These are phyloP conservation scores for Eulemur rufifrons DNA, from an alignment of 2,113 vertebrate species.

Conservation along the genomic window DNA sequence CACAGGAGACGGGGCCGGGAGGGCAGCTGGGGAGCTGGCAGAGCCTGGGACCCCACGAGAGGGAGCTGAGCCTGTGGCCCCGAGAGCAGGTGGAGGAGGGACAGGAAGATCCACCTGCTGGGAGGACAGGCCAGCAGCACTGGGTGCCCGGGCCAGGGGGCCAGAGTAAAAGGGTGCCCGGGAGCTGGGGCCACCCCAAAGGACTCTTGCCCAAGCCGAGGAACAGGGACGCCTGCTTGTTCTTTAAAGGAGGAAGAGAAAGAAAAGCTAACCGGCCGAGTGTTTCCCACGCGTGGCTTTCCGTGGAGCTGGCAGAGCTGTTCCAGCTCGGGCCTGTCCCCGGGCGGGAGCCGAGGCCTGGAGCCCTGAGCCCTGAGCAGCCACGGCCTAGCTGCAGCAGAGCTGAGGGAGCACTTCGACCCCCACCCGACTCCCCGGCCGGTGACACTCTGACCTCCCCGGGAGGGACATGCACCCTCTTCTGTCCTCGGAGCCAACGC, in stretches of 20 bases:
- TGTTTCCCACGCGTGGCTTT: neutral
- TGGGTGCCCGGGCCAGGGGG: too few relatives aligned
- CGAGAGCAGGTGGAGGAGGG: accelerated
- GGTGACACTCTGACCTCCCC: accelerated
- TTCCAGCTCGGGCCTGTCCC: neutral
- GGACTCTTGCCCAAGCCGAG: neutral
- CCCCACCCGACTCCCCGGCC: neutral
- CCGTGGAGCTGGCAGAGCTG: neutral
- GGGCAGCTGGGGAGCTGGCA: neutral
- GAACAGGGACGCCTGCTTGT: neutral
- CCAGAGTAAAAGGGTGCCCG: neutral
- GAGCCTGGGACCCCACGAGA: accelerated
- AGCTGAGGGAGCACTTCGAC: too few relatives aligned
- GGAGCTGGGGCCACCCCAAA: neutral
- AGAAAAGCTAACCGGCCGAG: neutral
- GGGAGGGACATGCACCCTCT: too few relatives aligned
- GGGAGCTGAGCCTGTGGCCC: neutral
- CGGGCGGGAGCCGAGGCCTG: too few relatives aligned
- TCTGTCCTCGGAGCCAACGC: neutral
- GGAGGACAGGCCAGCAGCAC: neutral
- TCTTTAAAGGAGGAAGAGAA: neutral
- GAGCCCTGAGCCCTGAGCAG: too few relatives aligned
- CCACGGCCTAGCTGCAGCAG: neutral
- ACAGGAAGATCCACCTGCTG: accelerated
- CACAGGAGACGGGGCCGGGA: accelerated